Percentiles rank a stretch among this genome's conserved stretches.
phyloP scores from a whole-genome alignment of 2,888 invertebrate species.

The Lithosia quadra region DNA sequence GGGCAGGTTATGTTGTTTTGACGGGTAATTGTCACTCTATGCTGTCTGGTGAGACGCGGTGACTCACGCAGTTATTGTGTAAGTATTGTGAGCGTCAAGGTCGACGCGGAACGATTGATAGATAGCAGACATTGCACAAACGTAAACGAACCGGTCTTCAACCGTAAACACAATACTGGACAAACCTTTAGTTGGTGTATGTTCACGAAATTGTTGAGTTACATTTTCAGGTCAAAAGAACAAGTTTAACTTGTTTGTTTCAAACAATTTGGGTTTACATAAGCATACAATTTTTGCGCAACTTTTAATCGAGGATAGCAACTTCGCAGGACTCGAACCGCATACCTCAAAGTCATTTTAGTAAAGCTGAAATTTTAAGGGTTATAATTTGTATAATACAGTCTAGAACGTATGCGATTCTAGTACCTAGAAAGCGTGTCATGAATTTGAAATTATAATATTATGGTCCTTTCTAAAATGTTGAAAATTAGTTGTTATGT shows the following conservation, averaged over 20 bases:
- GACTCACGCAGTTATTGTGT: slow-evolving; percentile 60
- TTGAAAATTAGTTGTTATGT: not conserved
- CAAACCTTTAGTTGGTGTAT: slow-evolving; percentile 30
- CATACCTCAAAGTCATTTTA: not conserved
- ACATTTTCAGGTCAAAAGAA: slow-evolving; percentile 15
- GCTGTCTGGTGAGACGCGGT: slow-evolving; percentile 58
- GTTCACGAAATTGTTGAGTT: slow-evolving; percentile 18
- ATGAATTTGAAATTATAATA: not conserved
- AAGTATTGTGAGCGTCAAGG: slow-evolving; percentile 56
- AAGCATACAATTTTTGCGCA: slow-evolving; percentile 8
- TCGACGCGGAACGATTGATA: slow-evolving; percentile 51
- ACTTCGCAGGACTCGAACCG: not conserved
- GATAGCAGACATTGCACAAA: slow-evolving; percentile 44
- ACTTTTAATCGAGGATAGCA: slow-evolving; percentile 1
- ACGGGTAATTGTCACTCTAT: slow-evolving; percentile 54
- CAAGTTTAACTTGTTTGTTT: slow-evolving; percentile 15
- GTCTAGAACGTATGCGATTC: not conserved
- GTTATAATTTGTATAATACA: not conserved
- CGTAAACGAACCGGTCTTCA: slow-evolving; percentile 35
- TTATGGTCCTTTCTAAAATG: slow-evolving; percentile 1
- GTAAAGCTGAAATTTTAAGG: not conserved
- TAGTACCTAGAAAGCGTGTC: not conserved
- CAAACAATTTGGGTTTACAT: not conserved
- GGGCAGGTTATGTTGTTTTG: slow-evolving; percentile 59
- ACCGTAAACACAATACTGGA: slow-evolving; percentile 35